phyloP scores from a whole-genome alignment of 2,888 invertebrate genomes.

The Dryadula phaetusa region DNA sequence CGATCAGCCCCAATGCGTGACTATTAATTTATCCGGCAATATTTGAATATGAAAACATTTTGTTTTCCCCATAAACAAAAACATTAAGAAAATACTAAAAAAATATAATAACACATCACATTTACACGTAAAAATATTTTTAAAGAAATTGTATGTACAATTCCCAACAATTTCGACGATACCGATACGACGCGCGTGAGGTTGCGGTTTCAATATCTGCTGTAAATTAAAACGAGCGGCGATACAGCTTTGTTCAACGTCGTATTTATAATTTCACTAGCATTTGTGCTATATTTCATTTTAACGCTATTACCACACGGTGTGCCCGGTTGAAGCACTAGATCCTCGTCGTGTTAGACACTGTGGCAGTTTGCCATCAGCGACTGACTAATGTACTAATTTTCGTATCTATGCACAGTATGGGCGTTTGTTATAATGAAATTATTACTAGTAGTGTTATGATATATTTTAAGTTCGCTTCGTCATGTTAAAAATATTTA shows the following conservation, averaged over 20 bases:
- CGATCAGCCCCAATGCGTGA: too few species aligned
- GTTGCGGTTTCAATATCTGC: conserved; percentile 71
- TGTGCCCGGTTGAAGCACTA: conserved; percentile 24
- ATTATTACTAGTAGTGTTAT: neutral
- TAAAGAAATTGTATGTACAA: conserved; percentile 14
- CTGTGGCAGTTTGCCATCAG: conserved; percentile 32
- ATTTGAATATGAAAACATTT: too few species aligned
- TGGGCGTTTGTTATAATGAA: conserved; percentile 12
- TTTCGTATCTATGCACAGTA: conserved; percentile 28
- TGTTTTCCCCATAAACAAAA: neutral
- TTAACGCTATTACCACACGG: conserved; percentile 44
- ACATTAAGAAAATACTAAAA: neutral
- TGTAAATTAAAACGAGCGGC: conserved; percentile 65
- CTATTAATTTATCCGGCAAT: too few species aligned
- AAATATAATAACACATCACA: conserved; percentile 5
- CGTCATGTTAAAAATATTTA: too few species aligned
- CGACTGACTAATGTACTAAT: conserved; percentile 27
- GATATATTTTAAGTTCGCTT: too few species aligned
- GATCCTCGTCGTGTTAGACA: conserved; percentile 26
- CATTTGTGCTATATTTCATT: conserved; percentile 41
- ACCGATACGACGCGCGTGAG: conserved; percentile 61
- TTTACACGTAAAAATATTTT: conserved; percentile 11
- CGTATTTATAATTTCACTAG: conserved; percentile 47
- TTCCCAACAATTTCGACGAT: conserved; percentile 27
- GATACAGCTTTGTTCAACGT: conserved; percentile 51